Evolutionary conservation across 2,888 invertebrate species (phyloP), one percentile per base, ranked within the genome.

Genomic region (Gerosis bhagava): DNA sequence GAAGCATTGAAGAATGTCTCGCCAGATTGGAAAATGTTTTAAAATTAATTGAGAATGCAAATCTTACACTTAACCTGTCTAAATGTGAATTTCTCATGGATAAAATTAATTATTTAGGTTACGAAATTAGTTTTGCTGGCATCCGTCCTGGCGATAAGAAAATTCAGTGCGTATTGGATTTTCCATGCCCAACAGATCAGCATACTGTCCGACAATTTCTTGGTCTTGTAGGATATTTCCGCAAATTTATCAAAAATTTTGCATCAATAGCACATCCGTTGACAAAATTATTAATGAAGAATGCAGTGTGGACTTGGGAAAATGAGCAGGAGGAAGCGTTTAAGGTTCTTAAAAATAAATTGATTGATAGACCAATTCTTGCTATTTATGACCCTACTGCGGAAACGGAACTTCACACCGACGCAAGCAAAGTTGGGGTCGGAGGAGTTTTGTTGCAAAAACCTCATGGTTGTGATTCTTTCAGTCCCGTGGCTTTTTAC

Each of bases 31-130:
- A 61, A 29, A 32, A 53, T 13, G 54, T 70, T 0, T 43, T 70
- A 1, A 3, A 49, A 26, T 46, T 54, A 3, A 26, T 69, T 3
- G 21, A 56, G 29, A 42, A 54, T 1, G 59, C 65, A 4, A 59
- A 60, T n/a, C 41, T 73, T 3, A 68, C 65, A 1, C 24, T 73
- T 2, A 71, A 71, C 41, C 29, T 70, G 1, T 43, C 52, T 0
- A 57, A 57, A 37, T 55, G 55, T 19, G 10, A 43, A 16, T 57
- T 57, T 28, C 41, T 55, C 5, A 19, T 13, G 3, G 25, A 37
- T 12, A 31, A 32, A 5, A 50, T 56, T 4, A 43, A 51, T 8
- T 54, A 50, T 13, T 21, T 53, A 0, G 56, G 54, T 1, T 57
- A 48, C 12, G 54, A 58, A 13, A 54, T 59, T 2, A 55, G 54